Evolutionary conservation across 1,140 invertebrate genomes (phyloP).

Genomic region (Drosophila insularis): DNA sequence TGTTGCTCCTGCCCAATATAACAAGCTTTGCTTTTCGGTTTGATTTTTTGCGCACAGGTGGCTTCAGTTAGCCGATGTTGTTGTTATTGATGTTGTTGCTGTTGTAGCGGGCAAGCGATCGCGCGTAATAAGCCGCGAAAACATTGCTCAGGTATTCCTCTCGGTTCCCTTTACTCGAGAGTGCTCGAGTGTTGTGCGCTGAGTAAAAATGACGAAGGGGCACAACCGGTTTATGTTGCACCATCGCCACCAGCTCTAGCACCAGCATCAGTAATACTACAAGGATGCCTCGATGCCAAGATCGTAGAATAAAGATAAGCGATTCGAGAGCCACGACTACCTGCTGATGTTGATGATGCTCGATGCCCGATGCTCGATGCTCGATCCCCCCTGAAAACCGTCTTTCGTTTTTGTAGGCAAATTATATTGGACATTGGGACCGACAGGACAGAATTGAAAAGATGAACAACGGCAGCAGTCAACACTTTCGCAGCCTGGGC

Average conservation of each 20-base stretch:
- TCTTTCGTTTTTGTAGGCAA: constrained; percentile 15
- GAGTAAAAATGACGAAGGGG: constrained; percentile 8
- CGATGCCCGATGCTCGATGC: constrained; percentile 1
- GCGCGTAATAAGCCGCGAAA: constrained; percentile 79
- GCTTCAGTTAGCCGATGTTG: constrained; percentile 35
- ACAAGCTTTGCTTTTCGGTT: constrained; percentile 75
- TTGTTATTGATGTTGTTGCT: constrained; percentile 5
- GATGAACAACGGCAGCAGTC: constrained; percentile 52
- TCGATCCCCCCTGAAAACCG: background rate
- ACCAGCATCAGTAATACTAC: no score
- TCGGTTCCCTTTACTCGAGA: constrained; percentile 10
- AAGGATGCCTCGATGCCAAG: background rate
- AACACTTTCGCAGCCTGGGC: constrained; percentile 48
- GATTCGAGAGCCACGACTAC: constrained; percentile 9
- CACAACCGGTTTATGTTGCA: background rate
- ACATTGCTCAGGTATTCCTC: constrained; percentile 69
- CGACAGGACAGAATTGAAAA: constrained; percentile 8
- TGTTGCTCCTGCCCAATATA: constrained; percentile 33
- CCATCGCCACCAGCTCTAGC: background rate
- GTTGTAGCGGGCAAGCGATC: constrained; percentile 56
- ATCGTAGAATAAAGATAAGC: constrained; percentile 18
- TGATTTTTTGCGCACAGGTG: constrained; percentile 74
- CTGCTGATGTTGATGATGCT: constrained; percentile 7
- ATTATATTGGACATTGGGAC: constrained; percentile 11
- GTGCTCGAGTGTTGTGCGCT: background rate